Evolutionary conservation across 1,140 invertebrate species (phyloP).

Genomic region (Drosophila pallidifrons): DNA sequence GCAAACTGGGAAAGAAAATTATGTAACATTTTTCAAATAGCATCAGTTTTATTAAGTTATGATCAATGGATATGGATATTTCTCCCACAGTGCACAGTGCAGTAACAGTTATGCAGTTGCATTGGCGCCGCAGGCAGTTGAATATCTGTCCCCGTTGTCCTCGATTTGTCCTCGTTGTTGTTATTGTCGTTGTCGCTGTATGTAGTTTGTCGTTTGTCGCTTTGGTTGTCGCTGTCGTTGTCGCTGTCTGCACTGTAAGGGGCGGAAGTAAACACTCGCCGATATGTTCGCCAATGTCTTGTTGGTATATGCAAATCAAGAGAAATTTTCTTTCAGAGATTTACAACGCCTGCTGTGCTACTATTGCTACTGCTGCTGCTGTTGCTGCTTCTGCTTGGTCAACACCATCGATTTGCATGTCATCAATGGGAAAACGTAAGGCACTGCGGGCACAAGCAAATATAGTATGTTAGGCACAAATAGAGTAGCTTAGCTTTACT

Average conservation of each 20-base stretch:
- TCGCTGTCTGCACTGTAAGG: conserved; percentile 13
- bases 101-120: conserved; percentile 32
- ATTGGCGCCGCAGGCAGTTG: conserved; percentile 32
- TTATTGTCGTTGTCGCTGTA: background rate
- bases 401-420: conserved; percentile 47
- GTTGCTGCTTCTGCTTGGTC: conserved; percentile 17
- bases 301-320: conserved; percentile 64
- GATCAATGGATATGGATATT: too few relatives aligned
- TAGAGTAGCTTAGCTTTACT: conserved; percentile 8
- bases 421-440: background rate
- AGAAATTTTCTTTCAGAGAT: conserved; percentile 40
- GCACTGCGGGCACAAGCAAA: background rate
- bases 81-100: too few relatives aligned
- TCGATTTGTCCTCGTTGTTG: background rate
- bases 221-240: background rate
- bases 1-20: too few relatives aligned
- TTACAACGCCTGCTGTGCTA: conserved; percentile 9
- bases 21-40: too few relatives aligned
- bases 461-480: conserved; percentile 42
- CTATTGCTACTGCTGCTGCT: too few relatives aligned
- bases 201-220: background rate
- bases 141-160: conserved; percentile 9
- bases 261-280: conserved; percentile 39
- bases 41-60: too few relatives aligned
- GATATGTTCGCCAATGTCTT: conserved; percentile 42